These are phyloP conservation scores for Folsomia candida DNA, from an alignment of 2,888 invertebrate genomes.

Conservation along the genomic window DNA sequence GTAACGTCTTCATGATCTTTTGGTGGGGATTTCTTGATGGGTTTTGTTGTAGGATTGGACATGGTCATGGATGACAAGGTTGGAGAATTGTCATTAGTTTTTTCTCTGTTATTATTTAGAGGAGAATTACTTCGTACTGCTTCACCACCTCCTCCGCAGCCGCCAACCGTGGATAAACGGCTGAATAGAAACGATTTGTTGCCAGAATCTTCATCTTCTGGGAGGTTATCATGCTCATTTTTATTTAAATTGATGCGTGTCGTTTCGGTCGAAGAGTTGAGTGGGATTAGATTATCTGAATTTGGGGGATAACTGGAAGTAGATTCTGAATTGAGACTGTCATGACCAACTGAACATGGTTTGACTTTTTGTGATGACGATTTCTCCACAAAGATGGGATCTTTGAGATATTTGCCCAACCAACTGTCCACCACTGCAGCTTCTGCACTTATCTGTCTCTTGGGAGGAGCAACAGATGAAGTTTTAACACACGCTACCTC, in stretches of 20 bases:
- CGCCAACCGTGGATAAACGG: conserved; percentile 14
- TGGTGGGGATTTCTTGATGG: too few relatives aligned
- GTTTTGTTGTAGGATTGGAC: too few relatives aligned
- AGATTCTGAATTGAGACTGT: conserved; percentile 20
- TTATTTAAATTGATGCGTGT: not conserved
- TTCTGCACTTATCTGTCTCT: too few relatives aligned
- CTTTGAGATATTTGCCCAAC: conserved; percentile 19
- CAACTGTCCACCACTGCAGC: conserved; percentile 25
- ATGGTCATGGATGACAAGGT: not conserved
- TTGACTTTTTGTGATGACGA: not conserved
- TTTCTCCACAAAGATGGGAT: not conserved
- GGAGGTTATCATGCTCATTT: not conserved
- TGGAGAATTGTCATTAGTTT: not conserved
- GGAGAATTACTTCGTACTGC: not conserved
- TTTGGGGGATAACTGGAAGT: too few relatives aligned
- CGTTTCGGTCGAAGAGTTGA: not conserved
- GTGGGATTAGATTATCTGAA: too few relatives aligned
- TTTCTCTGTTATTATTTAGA: not conserved
- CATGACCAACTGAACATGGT: not conserved
- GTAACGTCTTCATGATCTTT: too few relatives aligned
- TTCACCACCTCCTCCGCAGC: too few relatives aligned
- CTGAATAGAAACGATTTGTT: conserved; percentile 44
- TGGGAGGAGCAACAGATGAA: too few relatives aligned
- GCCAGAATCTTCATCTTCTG: not conserved
- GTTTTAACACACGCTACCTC: too few relatives aligned